These are phyloP conservation scores for Lagopus leucura DNA, from an alignment of 2,113 vertebrate species.

Conservation along the genomic window DNA sequence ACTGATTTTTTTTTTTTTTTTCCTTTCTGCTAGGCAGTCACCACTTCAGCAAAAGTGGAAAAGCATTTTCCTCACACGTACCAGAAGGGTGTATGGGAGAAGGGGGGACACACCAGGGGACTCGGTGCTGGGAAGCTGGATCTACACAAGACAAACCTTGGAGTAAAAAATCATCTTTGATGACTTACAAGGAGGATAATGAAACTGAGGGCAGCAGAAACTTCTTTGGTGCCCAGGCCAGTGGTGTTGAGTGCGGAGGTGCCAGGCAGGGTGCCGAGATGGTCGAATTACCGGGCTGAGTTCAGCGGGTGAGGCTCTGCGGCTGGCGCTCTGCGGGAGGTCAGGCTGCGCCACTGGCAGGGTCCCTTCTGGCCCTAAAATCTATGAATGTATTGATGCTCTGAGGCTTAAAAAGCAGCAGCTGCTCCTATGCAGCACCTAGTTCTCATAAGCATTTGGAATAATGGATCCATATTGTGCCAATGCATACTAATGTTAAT, in stretches of 20 bases:
- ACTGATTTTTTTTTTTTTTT: background rate
- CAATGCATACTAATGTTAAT: constrained; percentile 75
- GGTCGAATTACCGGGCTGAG: background rate
- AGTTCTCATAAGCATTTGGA: constrained; percentile 68
- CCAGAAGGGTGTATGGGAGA: background rate
- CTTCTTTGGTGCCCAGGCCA: background rate
- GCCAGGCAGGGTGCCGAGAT: background rate
- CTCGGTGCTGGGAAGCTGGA: background rate
- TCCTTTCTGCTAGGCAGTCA: background rate
- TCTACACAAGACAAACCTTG: background rate
- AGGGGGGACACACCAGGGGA: background rate
- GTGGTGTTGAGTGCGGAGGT: background rate
- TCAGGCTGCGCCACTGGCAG: background rate
- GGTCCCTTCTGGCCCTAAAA: constrained; percentile 72
- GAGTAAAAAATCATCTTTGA: background rate
- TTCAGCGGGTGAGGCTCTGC: background rate
- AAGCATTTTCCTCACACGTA: background rate
- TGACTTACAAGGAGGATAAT: background rate
- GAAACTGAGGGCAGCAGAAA: background rate
- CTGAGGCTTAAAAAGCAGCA: constrained; percentile 71
- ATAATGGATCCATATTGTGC: constrained; percentile 76
- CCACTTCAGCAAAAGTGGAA: background rate
- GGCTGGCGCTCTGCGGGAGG: background rate
- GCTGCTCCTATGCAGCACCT: constrained; percentile 68
- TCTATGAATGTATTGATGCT: constrained; percentile 70